Conservation (phyloP, 2,113 vertebrate genomes). For the Saiga tatarica region DNA sequence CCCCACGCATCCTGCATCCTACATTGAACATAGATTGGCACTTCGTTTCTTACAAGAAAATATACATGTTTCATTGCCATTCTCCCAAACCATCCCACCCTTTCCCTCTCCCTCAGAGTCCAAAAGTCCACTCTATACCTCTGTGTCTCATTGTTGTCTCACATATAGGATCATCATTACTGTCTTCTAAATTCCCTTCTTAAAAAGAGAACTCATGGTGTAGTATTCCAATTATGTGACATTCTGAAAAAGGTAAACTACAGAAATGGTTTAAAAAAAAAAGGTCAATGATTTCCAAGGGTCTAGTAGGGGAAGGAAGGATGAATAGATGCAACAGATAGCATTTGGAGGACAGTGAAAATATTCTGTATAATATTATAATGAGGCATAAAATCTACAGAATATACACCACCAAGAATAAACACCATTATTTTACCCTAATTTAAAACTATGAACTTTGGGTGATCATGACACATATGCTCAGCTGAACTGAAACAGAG, state of each 20-base stretch:
- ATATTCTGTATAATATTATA: background rate
- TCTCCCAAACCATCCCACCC: no score
- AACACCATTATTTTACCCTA: background rate
- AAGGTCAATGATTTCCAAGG: background rate
- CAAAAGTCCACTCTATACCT: no score
- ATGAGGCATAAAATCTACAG: background rate
- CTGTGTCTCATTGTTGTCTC: no score
- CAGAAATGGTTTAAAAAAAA: background rate
- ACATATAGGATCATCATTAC: no score
- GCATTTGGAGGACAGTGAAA: background rate
- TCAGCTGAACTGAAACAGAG: background rate
- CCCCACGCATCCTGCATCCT: no score
- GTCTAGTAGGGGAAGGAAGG: background rate
- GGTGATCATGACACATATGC: background rate
- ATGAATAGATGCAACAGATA: background rate
- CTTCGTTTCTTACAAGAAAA: no score
- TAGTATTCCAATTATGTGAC: background rate
- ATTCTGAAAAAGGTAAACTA: background rate
- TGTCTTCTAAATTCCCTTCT: no score
- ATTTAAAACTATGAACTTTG: background rate
- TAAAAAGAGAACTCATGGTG: background rate
- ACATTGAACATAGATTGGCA: no score
- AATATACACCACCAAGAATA: background rate
- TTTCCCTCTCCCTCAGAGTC: no score
- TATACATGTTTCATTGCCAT: no score